These are phyloP conservation scores for Jaculus jaculus DNA, from an alignment of 2,113 vertebrate species.

Conservation along the genomic window DNA sequence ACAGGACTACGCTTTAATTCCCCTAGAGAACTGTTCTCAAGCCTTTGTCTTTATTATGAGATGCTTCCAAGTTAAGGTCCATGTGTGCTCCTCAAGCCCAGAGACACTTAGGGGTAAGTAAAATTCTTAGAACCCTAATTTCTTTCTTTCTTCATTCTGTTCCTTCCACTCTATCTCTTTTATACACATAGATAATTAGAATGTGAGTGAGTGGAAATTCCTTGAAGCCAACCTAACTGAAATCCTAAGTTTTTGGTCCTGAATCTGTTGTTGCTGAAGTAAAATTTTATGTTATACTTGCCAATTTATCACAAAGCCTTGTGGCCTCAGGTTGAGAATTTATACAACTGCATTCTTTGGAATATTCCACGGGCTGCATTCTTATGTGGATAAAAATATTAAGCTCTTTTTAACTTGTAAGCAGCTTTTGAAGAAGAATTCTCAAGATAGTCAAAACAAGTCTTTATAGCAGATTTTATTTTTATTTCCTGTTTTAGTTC, in stretches of 20 bases:
- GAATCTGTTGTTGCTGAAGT: constrained; percentile 12
- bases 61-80: background rate
- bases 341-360: constrained; percentile 35
- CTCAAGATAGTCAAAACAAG: constrained; percentile 59
- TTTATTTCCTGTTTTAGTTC: constrained; percentile 51
- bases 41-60: constrained; percentile 39
- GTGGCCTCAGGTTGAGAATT: constrained; percentile 5
- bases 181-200: background rate
- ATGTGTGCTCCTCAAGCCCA: background rate
- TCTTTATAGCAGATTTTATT: constrained; percentile 48
- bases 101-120: background rate
- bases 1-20: background rate
- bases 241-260: constrained; percentile 31
- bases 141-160: background rate
- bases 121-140: constrained; percentile 27
- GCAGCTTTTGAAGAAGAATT: constrained; percentile 52
- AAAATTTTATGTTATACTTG: background rate
- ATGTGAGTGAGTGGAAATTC: constrained; percentile 9
- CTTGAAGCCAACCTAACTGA: constrained; percentile 14
- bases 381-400: constrained; percentile 55
- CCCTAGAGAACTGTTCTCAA: background rate
- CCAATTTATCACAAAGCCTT: background rate
- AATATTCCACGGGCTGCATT: constrained; percentile 37
- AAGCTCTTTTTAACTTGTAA: constrained; percentile 61
- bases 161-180: background rate